These are phyloP conservation scores for Artibeus lituratus DNA, from an alignment of 2,797 vertebrate species.

Conservation along the genomic window DNA sequence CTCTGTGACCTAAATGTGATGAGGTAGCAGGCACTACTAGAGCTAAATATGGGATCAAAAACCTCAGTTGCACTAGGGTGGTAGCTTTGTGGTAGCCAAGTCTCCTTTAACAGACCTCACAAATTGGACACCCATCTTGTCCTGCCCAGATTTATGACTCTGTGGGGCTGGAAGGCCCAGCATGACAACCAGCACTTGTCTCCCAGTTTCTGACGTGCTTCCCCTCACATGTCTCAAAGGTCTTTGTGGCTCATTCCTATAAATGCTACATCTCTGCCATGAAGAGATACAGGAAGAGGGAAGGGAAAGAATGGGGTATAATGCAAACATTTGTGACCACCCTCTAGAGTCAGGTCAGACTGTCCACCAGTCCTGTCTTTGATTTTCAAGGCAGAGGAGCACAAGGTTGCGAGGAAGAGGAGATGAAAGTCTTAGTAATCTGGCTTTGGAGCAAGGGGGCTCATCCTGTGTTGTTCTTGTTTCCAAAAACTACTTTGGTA, in stretches of 20 bases:
- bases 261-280: not conserved
- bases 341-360: not conserved
- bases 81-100: conserved; percentile 47
- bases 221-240: not conserved
- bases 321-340: not conserved
- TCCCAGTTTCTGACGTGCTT: not conserved
- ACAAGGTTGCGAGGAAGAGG: not conserved
- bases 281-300: not conserved
- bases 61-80: conserved; percentile 58
- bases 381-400: not conserved
- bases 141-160: not conserved
- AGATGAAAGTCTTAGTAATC: not conserved
- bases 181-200: conserved; percentile 46
- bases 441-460: not conserved
- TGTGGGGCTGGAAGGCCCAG: not conserved
- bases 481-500: not conserved
- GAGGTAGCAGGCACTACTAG: conserved; percentile 49
- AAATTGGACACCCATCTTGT: conserved; percentile 54
- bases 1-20: conserved; percentile 66
- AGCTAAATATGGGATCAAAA: conserved; percentile 75
- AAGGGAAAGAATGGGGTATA: not conserved
- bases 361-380: not conserved
- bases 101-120: conserved; percentile 61
- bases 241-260: not conserved
- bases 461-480: not conserved